Evolutionary conservation across 2,797 vertebrate species (phyloP).

Genomic region (Mallotus villosus): DNA sequence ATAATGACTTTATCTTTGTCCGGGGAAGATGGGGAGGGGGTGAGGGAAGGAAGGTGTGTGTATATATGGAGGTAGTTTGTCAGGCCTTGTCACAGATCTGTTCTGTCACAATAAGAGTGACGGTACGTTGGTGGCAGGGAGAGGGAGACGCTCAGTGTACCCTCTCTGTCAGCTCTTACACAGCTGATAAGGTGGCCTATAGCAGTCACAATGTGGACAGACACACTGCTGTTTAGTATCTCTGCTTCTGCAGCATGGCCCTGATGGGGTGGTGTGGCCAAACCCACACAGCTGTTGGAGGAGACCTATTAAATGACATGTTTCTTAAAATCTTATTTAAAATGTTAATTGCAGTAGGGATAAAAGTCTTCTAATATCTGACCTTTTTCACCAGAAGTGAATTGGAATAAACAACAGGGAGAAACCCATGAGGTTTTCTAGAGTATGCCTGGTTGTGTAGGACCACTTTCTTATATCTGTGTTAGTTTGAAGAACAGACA

Average conservation of each 20-base stretch:
- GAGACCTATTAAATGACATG: too few species aligned
- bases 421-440: too few species aligned
- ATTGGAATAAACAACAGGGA: too few species aligned
- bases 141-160: not conserved
- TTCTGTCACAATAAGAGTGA: slow-evolving; percentile 13
- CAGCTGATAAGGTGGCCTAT: slow-evolving; percentile 13
- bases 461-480: not conserved
- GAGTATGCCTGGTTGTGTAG: not conserved
- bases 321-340: too few species aligned
- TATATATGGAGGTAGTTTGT: slow-evolving; percentile 29
- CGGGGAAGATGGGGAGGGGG: not conserved
- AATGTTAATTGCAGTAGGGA: too few species aligned
- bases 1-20: slow-evolving; percentile 21
- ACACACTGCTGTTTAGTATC: not conserved
- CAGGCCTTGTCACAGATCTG: slow-evolving; percentile 12
- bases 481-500: not conserved
- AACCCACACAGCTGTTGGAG: not conserved
- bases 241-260: not conserved
- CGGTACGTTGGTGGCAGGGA: not conserved
- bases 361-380: too few species aligned
- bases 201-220: not conserved
- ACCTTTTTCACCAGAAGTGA: too few species aligned
- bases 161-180: not conserved
- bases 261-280: not conserved
- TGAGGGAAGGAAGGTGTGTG: not conserved